Evolutionary conservation across 2,113 vertebrate genomes (phyloP).

Genomic region (Epinephelus fuscoguttatus): DNA sequence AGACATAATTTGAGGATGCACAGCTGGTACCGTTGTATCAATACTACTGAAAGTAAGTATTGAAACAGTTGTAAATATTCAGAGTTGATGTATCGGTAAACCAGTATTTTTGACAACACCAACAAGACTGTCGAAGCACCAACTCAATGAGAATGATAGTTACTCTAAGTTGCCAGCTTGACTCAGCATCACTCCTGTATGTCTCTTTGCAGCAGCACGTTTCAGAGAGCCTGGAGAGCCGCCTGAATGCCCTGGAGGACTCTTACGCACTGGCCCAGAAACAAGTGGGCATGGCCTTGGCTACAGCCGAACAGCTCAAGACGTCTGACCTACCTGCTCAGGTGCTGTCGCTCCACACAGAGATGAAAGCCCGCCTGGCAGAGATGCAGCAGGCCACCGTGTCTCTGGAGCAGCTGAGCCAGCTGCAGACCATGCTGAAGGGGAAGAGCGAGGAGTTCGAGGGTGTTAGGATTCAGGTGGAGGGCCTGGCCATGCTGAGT

Average conservation of each 20-base stretch:
- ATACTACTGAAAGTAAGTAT: too few species aligned
- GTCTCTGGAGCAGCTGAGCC: conserved; percentile 73
- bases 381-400: conserved; percentile 76
- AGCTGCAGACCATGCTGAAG: conserved; percentile 55
- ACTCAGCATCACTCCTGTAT: not conserved
- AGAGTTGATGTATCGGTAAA: too few species aligned
- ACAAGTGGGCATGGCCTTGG: conserved; percentile 78
- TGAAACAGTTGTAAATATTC: too few species aligned
- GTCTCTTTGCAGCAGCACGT: conserved; percentile 62
- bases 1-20: too few species aligned
- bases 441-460: conserved; percentile 66
- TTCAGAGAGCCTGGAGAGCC: conserved; percentile 71
- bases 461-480: conserved; percentile 57
- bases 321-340: conserved; percentile 80
- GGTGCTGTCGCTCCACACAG: conserved; percentile 78
- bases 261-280: conserved; percentile 73
- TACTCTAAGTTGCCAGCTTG: not conserved
- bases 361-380: conserved; percentile 78
- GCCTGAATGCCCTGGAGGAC: conserved; percentile 77
- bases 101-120: too few species aligned
- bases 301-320: conserved; percentile 77
- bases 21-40: too few species aligned
- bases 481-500: conserved; percentile 48
- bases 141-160: not conserved
- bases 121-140: not conserved